Conservation (phyloP, 2,888 invertebrate species). For the Catonia carolina region DNA sequence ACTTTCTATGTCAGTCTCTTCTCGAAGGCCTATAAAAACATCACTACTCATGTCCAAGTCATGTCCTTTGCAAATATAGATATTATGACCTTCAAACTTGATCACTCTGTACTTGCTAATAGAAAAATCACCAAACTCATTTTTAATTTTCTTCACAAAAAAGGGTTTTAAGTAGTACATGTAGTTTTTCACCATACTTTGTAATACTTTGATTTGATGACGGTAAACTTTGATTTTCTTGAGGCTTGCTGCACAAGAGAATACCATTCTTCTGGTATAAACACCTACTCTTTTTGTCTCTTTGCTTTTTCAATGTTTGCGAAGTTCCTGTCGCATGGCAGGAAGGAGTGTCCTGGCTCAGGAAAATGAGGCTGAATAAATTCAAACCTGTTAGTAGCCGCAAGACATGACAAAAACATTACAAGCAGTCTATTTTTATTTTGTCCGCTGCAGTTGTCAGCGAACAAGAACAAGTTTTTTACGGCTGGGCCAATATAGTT, state of each 20-base stretch:
- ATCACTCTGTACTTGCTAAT: constrained; percentile 10
- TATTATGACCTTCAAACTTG: constrained; percentile 1
- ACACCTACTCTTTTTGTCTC: constrained; percentile 9
- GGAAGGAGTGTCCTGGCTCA: too few species aligned
- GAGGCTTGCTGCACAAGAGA: constrained; percentile 11
- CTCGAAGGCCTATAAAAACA: neutral
- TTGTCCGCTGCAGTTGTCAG: too few species aligned
- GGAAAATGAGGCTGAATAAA: too few species aligned
- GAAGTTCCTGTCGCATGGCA: constrained; percentile 10
- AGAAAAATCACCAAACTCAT: neutral
- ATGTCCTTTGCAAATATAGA: constrained; percentile 2
- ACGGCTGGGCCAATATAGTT: too few species aligned
- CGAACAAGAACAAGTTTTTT: too few species aligned
- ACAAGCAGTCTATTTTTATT: too few species aligned
- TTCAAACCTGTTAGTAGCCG: too few species aligned
- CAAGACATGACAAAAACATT: too few species aligned
- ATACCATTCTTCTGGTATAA: constrained; percentile 11
- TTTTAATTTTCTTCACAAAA: constrained; percentile 4
- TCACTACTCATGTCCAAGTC: constrained; percentile 6
- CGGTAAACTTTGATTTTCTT: constrained; percentile 7
- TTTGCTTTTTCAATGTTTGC: constrained; percentile 14
- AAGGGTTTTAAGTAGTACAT: neutral
- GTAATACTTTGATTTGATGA: constrained; percentile 6
- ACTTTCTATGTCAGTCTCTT: neutral
- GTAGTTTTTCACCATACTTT: constrained; percentile 10